These are phyloP conservation scores for Aplochiton taeniatus DNA, from an alignment of 2,797 vertebrate species.

Conservation along the genomic window DNA sequence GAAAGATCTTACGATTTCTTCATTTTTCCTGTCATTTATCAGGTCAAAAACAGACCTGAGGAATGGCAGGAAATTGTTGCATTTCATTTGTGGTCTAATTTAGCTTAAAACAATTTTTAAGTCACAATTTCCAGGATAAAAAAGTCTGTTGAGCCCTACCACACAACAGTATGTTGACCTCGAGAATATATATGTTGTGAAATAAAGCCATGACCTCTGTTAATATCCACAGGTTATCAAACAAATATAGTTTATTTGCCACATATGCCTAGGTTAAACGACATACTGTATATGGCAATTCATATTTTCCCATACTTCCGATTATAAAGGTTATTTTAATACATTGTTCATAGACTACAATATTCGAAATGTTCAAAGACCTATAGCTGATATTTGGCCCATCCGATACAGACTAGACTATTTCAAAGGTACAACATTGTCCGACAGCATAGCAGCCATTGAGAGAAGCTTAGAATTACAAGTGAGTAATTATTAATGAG, in stretches of 20 bases:
- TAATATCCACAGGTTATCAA: not conserved
- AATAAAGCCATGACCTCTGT: not conserved
- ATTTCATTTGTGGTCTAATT: not conserved
- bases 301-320: not conserved
- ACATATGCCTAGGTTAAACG: not conserved
- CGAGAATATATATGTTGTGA: not conserved
- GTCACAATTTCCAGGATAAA: not conserved
- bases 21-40: not conserved
- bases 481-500: conserved; percentile 73
- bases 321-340: not conserved
- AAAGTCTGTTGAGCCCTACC: no score
- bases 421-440: conserved; percentile 32
- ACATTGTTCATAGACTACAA: not conserved
- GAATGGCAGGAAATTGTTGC: conserved; percentile 9
- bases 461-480: conserved; percentile 50
- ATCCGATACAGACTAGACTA: conserved; percentile 10
- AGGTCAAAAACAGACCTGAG: not conserved
- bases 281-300: not conserved
- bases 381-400: not conserved
- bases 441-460: conserved; percentile 27
- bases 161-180: not conserved
- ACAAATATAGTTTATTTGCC: not conserved
- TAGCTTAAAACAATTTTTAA: not conserved
- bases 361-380: not conserved
- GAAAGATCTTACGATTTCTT: no score